phyloP scores from a whole-genome alignment of 35 echinoderm and acorn worm species.

The Ptychodera flava region DNA sequence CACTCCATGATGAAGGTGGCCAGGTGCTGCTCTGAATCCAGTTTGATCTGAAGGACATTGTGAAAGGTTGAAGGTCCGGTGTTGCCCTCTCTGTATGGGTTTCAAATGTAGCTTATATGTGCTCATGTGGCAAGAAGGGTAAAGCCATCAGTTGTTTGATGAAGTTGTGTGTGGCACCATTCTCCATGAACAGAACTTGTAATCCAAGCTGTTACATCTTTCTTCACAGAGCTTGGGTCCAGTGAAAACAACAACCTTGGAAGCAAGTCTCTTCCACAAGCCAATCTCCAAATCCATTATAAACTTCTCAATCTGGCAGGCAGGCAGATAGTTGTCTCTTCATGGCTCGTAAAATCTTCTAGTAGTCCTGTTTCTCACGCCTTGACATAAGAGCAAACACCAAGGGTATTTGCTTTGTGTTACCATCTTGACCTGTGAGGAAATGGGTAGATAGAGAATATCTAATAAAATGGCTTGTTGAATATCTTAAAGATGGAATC shows the following conservation, averaged over 20 bases:
- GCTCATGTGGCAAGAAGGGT: neutral
- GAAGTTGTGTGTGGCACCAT: neutral
- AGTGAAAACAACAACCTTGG: neutral
- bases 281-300: constrained; percentile 46
- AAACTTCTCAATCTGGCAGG: neutral
- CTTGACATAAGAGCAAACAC: neutral
- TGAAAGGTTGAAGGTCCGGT: neutral
- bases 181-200: neutral
- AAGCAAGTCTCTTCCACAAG: constrained; percentile 11
- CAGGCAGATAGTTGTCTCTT: neutral
- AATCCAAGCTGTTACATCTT: neutral
- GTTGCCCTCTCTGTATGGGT: neutral
- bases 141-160: neutral
- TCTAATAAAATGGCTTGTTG: neutral
- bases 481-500: neutral
- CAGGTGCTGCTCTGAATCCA: neutral
- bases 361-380: neutral
- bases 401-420: constrained; percentile 3
- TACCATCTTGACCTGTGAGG: neutral
- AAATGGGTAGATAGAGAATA: neutral
- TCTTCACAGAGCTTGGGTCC: constrained; percentile 5
- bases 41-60: neutral
- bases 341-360: neutral
- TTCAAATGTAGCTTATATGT: neutral
- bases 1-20: neutral